Percentiles rank a stretch among this genome's conserved stretches.
These are phyloP conservation scores for Tetheella fluctuosa DNA, from an alignment of 2,888 invertebrate genomes.

Conservation along the genomic window DNA sequence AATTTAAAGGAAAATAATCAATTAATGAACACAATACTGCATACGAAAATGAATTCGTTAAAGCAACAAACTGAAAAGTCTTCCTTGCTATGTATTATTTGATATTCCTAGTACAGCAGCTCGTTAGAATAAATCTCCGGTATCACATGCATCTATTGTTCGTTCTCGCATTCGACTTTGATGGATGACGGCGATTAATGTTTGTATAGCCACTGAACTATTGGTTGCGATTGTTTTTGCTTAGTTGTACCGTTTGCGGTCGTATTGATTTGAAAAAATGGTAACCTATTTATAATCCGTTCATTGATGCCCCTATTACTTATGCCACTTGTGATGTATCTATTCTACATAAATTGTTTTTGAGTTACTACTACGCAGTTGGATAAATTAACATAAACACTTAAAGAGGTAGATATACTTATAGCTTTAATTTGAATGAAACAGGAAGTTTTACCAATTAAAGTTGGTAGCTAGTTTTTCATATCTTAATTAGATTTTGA, in stretches of 20 bases:
- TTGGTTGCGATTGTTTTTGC: constrained; percentile 11
- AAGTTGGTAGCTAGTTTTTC: too few species aligned
- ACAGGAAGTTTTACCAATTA: too few species aligned
- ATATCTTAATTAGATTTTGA: neutral
- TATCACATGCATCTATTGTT: constrained; percentile 22
- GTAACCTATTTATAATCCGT: neutral
- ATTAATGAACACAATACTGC: neutral
- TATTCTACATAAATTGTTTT: too few species aligned
- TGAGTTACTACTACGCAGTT: too few species aligned
- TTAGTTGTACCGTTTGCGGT: constrained; percentile 14
- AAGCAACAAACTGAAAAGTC: neutral
- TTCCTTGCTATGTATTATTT: neutral
- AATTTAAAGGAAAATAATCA: too few species aligned
- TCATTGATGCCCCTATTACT: too few species aligned
- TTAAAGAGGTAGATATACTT: too few species aligned
- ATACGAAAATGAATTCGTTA: neutral
- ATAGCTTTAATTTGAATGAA: too few species aligned
- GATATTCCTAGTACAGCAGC: constrained; percentile 4
- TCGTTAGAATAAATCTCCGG: constrained; percentile 13
- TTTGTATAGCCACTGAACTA: constrained; percentile 17
- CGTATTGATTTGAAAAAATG: neutral
- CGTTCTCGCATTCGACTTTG: constrained; percentile 23
- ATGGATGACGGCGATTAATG: constrained; percentile 23
- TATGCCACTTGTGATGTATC: too few species aligned
- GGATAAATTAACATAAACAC: too few species aligned